Base-by-base conservation (phyloP, 1,140 invertebrate genomes). In the Maconellicoccus hirsutus region DNA sequence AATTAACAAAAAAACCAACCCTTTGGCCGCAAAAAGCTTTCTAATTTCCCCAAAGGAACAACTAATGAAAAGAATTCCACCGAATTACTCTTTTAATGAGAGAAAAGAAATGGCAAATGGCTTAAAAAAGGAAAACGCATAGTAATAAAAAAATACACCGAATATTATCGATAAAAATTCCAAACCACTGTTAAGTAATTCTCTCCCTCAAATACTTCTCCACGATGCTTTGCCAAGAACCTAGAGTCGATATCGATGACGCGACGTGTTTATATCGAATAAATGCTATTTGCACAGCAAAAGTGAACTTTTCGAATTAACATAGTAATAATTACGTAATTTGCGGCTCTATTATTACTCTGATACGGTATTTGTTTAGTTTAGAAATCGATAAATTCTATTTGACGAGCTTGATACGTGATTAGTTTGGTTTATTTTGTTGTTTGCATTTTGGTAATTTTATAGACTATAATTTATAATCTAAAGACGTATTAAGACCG, bases 401-500 rank as follows among this genome's bases (percentile, higher is more conserved):
- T 52, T 33, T 19, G 42, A 52, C 16, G 42, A 52, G 42, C 42
- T 52, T 16, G 42, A 52, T 52, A 52, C 42, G 42, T 52, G 42
- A 52, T 52, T 52, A 52, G n/a, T 52, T 52, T 52, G 12, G 42
- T 52, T 52, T 52, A 52, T 52, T 52, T 52, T 52, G 42, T 16
- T 52, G 42, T 52, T 52, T 52, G 42, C 42, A 52, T 52, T 52
- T 16, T 52, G 42, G n/a, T 52, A 52, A 52, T 52, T 52, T 19
- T 52, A 52, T 52, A 52, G 42, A 14, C 42, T 52, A 52, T 52
- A 52, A 52, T 52, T 52, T 52, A 16, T 52, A 52, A 52, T 52
- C 42, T 52, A 52, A 52, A 52, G n/a, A 52, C 42, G 42, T 16
- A 8, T 52, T 52, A 52, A 52, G 42, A 52, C 42, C 42, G 42